Conservation (phyloP, 2,113 vertebrate species). For the Laticauda laticaudata region DNA sequence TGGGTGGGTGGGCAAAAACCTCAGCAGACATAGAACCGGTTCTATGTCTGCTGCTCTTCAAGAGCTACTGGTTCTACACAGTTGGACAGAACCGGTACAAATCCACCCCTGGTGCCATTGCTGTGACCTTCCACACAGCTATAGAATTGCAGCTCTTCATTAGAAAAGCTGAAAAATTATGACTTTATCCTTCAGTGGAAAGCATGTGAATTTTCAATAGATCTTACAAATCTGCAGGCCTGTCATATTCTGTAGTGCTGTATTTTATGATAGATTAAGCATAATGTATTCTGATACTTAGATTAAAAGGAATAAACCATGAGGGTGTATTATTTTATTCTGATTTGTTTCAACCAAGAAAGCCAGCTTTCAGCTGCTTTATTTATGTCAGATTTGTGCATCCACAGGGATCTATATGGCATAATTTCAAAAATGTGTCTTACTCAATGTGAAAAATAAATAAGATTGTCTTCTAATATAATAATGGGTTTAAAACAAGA, state of each 20-base stretch:
- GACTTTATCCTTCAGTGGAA: neutral
- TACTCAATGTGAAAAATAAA: neutral
- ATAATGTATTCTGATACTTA: neutral
- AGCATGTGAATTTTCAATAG: neutral
- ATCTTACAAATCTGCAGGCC: neutral
- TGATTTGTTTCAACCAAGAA: neutral
- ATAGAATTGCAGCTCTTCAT: no score
- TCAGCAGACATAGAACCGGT: no score
- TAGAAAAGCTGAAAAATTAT: neutral
- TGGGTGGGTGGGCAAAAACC: no score
- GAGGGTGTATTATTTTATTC: neutral
- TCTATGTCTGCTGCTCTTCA: no score
- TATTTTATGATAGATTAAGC: neutral
- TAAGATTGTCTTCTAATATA: neutral
- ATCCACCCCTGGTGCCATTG: no score
- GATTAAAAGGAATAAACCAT: conserved; percentile 19
- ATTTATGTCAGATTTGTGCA: neutral
- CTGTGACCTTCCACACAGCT: neutral
- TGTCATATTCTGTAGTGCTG: neutral
- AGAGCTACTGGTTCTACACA: no score
- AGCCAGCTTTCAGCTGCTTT: neutral
- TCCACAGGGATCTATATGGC: fast-evolving
- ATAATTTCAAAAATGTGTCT: neutral
- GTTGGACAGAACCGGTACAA: no score
- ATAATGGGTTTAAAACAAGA: neutral